Percentiles rank a stretch among this genome's conserved stretches.
These are phyloP conservation scores for Morpho helenor DNA, from an alignment of 2,888 invertebrate species.

Conservation along the genomic window DNA sequence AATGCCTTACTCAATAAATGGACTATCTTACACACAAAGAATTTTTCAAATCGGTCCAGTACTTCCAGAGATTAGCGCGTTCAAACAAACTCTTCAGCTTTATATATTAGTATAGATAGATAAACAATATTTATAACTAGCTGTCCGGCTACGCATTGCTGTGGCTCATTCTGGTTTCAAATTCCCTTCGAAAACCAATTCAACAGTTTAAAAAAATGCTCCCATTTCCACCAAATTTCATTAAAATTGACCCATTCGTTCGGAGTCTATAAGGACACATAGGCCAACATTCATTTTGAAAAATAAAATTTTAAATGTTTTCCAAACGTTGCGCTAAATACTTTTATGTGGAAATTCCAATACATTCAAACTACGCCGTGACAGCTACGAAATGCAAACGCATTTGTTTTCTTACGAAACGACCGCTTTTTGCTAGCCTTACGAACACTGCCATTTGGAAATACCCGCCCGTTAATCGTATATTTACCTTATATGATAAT, in stretches of 20 bases:
- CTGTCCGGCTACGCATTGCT: no score
- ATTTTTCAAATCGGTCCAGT: no score
- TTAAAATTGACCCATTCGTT: neutral
- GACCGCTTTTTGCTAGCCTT: conserved; percentile 6
- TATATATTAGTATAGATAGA: no score
- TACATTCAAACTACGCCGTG: neutral
- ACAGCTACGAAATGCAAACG: conserved; percentile 6
- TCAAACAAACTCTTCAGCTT: no score
- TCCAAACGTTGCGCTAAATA: neutral
- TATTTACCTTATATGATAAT: conserved; percentile 12
- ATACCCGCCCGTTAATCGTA: conserved; percentile 12
- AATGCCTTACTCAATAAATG: no score
- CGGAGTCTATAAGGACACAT: neutral
- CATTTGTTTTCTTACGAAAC: conserved; percentile 15
- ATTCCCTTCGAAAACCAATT: neutral
- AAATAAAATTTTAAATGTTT: neutral
- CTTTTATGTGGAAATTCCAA: conserved; percentile 1
- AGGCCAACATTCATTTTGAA: no score
- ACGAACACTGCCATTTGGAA: conserved; percentile 9
- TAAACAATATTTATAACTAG: no score
- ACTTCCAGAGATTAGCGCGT: no score
- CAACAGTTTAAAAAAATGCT: no score
- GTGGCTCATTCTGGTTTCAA: no score
- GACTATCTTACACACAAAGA: no score
- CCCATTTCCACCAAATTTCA: no score